phyloP scores from a whole-genome alignment of 2,797 vertebrate genomes.

The Dipus sagitta region DNA sequence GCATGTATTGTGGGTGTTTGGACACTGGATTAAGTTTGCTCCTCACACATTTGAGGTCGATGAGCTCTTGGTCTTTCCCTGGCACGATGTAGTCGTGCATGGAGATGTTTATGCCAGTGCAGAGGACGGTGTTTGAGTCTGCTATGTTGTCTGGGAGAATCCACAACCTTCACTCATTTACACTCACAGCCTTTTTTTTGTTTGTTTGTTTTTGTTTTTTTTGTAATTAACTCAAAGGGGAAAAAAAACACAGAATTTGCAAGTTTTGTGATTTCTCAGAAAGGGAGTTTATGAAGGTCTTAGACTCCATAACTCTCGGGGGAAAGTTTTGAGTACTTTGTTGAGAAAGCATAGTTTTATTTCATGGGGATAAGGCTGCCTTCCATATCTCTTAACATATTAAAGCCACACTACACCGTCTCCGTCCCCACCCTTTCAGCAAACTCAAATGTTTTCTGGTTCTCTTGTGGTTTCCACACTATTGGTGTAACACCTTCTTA shows the following conservation, averaged over 20 bases:
- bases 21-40: not conserved
- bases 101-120: not conserved
- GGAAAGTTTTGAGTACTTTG: not conserved
- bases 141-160: not conserved
- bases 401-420: not conserved
- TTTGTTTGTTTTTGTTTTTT: conserved; percentile 47
- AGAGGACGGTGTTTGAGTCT: not conserved
- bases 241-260: not conserved
- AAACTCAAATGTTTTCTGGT: conserved; percentile 14
- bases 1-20: not conserved
- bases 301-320: not conserved
- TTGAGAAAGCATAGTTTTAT: not conserved
- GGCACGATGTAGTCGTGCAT: not conserved
- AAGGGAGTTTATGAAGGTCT: not conserved
- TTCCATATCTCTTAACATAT: not conserved
- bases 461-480: not conserved
- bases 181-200: not conserved
- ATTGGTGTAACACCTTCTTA: not conserved
- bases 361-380: not conserved
- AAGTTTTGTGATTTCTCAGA: conserved; percentile 17
- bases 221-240: not conserved
- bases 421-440: not conserved
- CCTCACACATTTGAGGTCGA: not conserved
- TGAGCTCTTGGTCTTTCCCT: not conserved
- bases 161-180: not conserved